Conservation (phyloP, 1,140 invertebrate genomes). For the Sitobion miscanthi region DNA sequence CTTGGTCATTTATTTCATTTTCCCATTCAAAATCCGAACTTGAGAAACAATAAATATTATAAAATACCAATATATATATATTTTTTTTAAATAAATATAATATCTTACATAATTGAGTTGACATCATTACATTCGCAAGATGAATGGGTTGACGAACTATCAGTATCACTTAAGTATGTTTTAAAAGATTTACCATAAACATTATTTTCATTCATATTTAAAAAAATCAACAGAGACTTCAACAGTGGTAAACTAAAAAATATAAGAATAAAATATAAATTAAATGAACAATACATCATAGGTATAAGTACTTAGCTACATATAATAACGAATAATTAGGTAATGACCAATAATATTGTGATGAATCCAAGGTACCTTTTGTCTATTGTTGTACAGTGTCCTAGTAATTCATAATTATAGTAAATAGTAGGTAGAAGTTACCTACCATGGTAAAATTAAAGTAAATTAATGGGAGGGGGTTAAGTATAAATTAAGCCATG, state of each 20-base stretch:
- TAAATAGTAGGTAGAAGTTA: too few relatives aligned
- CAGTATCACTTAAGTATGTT: constrained; percentile 15
- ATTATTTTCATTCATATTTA: constrained; percentile 21
- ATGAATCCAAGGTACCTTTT: too few relatives aligned
- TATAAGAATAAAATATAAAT: not conserved
- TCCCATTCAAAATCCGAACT: constrained; percentile 49
- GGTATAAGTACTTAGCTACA: too few relatives aligned
- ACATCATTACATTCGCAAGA: constrained; percentile 48
- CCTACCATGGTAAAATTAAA: too few relatives aligned
- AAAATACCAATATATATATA: not conserved
- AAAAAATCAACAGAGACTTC: not conserved
- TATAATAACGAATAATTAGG: too few relatives aligned
- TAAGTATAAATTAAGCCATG: too few relatives aligned
- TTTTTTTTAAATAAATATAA: not conserved
- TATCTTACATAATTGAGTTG: constrained; percentile 27
- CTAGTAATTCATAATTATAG: too few relatives aligned
- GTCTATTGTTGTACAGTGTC: too few relatives aligned
- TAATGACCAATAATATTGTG: too few relatives aligned
- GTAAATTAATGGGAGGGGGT: too few relatives aligned
- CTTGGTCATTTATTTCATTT: constrained; percentile 8
- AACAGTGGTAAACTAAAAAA: not conserved
- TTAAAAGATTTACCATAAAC: constrained; percentile 3
- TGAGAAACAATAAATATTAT: not conserved
- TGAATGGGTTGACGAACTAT: constrained; percentile 13
- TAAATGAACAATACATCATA: not conserved